These are phyloP conservation scores for Meteorus cinctellus DNA, from an alignment of 2,888 invertebrate species.

Conservation along the genomic window DNA sequence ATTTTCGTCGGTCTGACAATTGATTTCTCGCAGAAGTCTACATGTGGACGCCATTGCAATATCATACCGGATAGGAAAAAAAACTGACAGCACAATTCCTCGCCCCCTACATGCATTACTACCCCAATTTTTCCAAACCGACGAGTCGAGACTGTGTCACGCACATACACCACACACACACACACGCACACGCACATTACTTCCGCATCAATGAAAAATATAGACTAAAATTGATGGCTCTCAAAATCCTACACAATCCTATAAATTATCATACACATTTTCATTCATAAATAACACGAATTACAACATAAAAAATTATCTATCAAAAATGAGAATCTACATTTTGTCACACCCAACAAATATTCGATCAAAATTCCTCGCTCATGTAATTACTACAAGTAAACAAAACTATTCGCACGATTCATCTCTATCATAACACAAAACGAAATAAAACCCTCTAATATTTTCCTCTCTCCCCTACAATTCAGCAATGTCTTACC, in stretches of 20 bases:
- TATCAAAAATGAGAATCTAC: neutral
- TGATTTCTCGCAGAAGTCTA: neutral
- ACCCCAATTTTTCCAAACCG: slow-evolving; percentile 2
- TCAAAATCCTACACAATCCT: neutral
- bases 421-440: neutral
- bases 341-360: slow-evolving; percentile 9
- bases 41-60: slow-evolving; percentile 4
- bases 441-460: slow-evolving; percentile 6
- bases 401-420: neutral
- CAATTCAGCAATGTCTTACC: slow-evolving; percentile 26
- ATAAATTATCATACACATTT: neutral
- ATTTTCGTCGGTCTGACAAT: neutral
- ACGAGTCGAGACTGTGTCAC: neutral
- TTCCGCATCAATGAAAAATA: neutral
- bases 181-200: neutral
- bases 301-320: neutral
- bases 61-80: neutral
- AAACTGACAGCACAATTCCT: neutral
- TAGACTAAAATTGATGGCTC: neutral
- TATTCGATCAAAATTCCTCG: neutral
- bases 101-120: neutral
- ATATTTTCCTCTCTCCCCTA: neutral
- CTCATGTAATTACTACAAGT: neutral
- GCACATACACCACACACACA: neutral
- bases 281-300: slow-evolving; percentile 12